These are phyloP conservation scores for Zelostemma sp. DNA, from an alignment of 1,140 invertebrate genomes.

Conservation along the genomic window DNA sequence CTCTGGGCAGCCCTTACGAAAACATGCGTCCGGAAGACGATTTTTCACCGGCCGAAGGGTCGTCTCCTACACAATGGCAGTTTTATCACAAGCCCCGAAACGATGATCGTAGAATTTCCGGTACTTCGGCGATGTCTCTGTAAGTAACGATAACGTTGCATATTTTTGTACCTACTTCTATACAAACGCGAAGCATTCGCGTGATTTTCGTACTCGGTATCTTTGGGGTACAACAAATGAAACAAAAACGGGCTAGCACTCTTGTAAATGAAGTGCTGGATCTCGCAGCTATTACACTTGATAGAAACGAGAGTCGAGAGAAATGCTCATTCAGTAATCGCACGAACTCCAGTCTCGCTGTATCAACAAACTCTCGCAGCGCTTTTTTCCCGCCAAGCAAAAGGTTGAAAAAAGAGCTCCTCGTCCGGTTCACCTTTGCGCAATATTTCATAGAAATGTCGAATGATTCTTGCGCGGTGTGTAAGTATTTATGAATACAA, in stretches of 20 bases:
- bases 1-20: constrained; percentile 76
- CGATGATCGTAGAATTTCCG: constrained; percentile 72
- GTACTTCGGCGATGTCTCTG: constrained; percentile 73
- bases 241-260: constrained; percentile 31
- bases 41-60: constrained; percentile 69
- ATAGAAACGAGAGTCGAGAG: constrained; percentile 38
- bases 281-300: constrained; percentile 31
- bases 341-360: constrained; percentile 40
- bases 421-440: constrained; percentile 11
- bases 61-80: constrained; percentile 75
- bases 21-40: constrained; percentile 72
- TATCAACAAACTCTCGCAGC: constrained; percentile 42
- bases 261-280: constrained; percentile 43
- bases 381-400: constrained; percentile 19
- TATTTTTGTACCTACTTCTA: no score
- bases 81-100: constrained; percentile 72
- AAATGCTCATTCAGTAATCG: constrained; percentile 40
- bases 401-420: constrained; percentile 9
- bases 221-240: constrained; percentile 22
- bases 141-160: constrained; percentile 71
- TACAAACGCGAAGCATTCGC: no score
- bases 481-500: constrained; percentile 1
- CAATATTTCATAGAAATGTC: constrained; percentile 26
- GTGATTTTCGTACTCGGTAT: no score
- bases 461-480: constrained; percentile 6